Base-by-base conservation (phyloP, 2,113 vertebrate species). In the Heteronetta atricapilla region DNA sequence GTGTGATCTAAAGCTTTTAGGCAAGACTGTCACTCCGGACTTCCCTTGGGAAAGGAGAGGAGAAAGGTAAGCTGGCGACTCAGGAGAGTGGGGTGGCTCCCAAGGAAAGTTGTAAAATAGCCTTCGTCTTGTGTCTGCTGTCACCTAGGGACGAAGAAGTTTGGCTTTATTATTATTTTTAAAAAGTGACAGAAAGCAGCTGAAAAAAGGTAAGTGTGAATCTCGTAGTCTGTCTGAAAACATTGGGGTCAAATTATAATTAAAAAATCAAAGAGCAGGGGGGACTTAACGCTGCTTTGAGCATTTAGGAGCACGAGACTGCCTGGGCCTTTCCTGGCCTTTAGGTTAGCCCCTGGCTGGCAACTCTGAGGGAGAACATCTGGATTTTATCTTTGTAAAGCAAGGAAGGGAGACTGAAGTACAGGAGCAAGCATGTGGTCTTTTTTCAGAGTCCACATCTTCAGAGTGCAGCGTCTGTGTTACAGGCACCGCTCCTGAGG, bases 21-120 rank as follows among this genome's bases (percentile, higher is more conserved):
- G 60, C 56, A 26, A 36, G 16, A 11, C 62, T 29, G 26, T 70
- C 38, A 10, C 33, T 94, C 68, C 76, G 86, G 79, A 5, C 52
- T 91, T 40, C 6, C 33, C 38, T 58, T 79, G 62, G 69, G 76
- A 62, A 76, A 38, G 40, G 48, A 92, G 48, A 26, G 28, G 53
- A 80, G 72, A 70, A 16, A 60, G 75, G 80, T 92, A 69, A 96
- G 68, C 88, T 88, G 86, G 55, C 56, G 86, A 88, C 82, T 93
- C 19, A 0, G 53, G 76, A 64, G 55, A 78, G 42, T 25, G 29
- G n/a, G 46, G 76, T 42, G 62, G 74, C 78, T 95, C 93, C 93
- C 91, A 85, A 62, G 60, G 28, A 66, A 86, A n/a, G 53, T 55
- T 90, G 42, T 88, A 52, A 90, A 89, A 66, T n/a, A 60, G 29